These are phyloP conservation scores for Beris chalybata DNA, from an alignment of 2,888 invertebrate genomes.

Conservation along the genomic window DNA sequence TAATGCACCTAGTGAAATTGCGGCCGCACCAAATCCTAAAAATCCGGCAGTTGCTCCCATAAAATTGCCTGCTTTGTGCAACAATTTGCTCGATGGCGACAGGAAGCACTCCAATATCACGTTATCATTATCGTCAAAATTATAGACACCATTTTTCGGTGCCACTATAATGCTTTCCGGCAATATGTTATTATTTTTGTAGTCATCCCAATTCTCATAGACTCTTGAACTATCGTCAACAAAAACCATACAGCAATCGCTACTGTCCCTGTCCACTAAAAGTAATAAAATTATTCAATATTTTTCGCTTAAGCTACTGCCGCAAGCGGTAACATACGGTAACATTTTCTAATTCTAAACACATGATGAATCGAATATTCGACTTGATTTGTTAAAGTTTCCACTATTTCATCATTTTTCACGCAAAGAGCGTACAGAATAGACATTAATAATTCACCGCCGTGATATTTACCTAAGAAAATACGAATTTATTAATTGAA, in stretches of 20 bases:
- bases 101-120: slow-evolving; percentile 43
- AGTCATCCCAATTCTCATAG: slow-evolving; percentile 57
- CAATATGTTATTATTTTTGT: slow-evolving; percentile 55
- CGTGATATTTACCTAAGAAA: slow-evolving; percentile 49
- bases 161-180: slow-evolving; percentile 56
- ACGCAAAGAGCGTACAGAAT: slow-evolving; percentile 47
- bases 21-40: slow-evolving; percentile 18
- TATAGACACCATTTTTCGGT: slow-evolving; percentile 55
- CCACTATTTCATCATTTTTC: neutral
- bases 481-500: neutral
- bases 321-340: slow-evolving; percentile 43
- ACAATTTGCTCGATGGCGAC: slow-evolving; percentile 45
- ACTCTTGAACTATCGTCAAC: slow-evolving; percentile 54
- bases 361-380: slow-evolving; percentile 51
- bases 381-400: no score
- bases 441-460: slow-evolving; percentile 47
- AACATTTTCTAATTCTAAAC: slow-evolving; percentile 50
- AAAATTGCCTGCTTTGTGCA: slow-evolving; percentile 34
- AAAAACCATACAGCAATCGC: slow-evolving; percentile 51
- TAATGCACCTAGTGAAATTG: slow-evolving; percentile 34
- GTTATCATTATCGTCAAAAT: slow-evolving; percentile 37
- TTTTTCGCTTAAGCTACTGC: no score
- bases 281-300: no score
- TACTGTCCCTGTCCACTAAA: slow-evolving; percentile 42
- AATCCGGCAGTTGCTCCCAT: slow-evolving; percentile 40